Conservation (phyloP, 2,113 vertebrate genomes). For the Cynopterus brachyotis region DNA sequence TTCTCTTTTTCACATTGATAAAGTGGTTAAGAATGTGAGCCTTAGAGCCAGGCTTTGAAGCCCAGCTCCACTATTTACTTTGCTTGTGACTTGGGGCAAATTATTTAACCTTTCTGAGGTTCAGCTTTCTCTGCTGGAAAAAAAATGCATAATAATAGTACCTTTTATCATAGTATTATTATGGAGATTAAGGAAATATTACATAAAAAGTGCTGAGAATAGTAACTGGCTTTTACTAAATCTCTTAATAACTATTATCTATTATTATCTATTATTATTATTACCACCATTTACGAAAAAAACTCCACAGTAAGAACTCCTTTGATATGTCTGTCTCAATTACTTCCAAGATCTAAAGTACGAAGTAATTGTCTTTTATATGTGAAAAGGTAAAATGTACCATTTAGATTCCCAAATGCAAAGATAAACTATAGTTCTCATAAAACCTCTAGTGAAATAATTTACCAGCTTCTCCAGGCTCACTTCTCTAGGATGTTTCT, state of each 20-base stretch:
- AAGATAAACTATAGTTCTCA: neutral
- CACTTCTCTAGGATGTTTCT: neutral
- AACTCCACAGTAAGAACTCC: neutral
- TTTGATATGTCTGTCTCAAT: neutral
- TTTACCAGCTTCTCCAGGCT: neutral
- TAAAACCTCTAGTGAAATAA: neutral
- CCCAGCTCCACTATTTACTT: neutral
- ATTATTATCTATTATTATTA: neutral
- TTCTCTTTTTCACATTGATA: neutral
- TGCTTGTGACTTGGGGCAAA: neutral
- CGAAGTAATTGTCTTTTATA: neutral
- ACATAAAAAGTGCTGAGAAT: neutral
- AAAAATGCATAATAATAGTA: neutral
- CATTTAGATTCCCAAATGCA: neutral
- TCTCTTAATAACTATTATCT: neutral
- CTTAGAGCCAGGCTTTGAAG: neutral
- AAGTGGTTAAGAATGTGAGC: neutral
- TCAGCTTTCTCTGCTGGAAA: neutral
- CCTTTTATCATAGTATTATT: neutral
- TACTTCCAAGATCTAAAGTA: constrained; percentile 5
- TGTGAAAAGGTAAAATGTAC: constrained; percentile 9
- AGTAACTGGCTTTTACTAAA: neutral
- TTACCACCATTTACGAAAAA: neutral
- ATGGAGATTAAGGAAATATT: neutral
- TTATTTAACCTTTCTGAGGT: neutral